Percentiles rank a stretch among this genome's conserved stretches.
These are phyloP conservation scores for cattle (Bos taurus) DNA, from an alignment of 2,113 vertebrate genomes.

Conservation along the genomic window ARS-UCD2.0 NC_037333.1:42295501-42296000, in stretches of 20 bases:
- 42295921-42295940: not conserved
- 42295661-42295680: not conserved
- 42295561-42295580: not conserved
- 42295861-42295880: not conserved
- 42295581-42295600: not conserved
- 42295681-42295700: not conserved
- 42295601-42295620: not conserved
- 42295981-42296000: not conserved
- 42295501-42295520: not conserved
- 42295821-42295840: not conserved
- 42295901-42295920: not conserved
- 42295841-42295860: not conserved
- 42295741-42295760: not conserved
- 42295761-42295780: not conserved
- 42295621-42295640: not conserved
- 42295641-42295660: not conserved
- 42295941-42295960: not conserved
- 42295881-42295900: not conserved
- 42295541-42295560: not conserved
- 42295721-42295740: not conserved
- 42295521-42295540: not conserved
- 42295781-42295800: not conserved
- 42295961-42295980: not conserved
- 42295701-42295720: not conserved
- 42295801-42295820: not conserved